phyloP scores from a whole-genome alignment of 2,888 invertebrate genomes.

The Cancer borealis region DNA sequence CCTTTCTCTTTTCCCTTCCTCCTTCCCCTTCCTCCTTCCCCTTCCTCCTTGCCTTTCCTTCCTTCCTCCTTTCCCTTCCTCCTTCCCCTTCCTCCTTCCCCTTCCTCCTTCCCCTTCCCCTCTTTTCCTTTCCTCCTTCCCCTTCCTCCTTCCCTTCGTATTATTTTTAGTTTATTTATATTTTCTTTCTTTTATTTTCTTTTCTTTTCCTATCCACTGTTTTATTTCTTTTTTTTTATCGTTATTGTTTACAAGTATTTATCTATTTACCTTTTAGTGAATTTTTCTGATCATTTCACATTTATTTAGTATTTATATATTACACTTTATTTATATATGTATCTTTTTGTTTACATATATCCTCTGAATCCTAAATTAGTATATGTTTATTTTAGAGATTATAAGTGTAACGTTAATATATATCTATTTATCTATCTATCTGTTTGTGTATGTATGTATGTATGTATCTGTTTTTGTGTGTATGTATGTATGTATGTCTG shows the following conservation, averaged over 20 bases:
- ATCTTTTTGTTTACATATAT: constrained; percentile 73
- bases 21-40: neutral
- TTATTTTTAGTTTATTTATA: neutral
- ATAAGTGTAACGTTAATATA: too few relatives aligned
- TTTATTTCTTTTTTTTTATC: neutral
- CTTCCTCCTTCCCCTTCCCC: neutral
- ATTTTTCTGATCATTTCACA: neutral
- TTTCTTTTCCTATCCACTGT: neutral
- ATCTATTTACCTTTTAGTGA: neutral
- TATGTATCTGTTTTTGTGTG: too few relatives aligned
- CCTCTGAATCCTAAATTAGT: constrained; percentile 79
- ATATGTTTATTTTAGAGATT: too few relatives aligned
- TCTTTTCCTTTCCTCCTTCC: neutral
- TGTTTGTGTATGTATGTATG: too few relatives aligned
- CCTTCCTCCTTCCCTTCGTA: neutral
- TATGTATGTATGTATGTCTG: too few relatives aligned
- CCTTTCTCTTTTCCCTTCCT: neutral
- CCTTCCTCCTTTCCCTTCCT: neutral
- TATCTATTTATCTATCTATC: too few relatives aligned
- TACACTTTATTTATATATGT: neutral
- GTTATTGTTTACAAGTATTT: too few relatives aligned
- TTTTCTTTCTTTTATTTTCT: neutral
- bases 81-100: neutral
- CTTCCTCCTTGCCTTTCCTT: neutral
- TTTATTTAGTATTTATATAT: neutral